Percentiles rank a stretch among this genome's conserved stretches.
Evolutionary conservation across 2,888 invertebrate genomes (phyloP).

Genomic region (Pasiphila rectangulata): DNA sequence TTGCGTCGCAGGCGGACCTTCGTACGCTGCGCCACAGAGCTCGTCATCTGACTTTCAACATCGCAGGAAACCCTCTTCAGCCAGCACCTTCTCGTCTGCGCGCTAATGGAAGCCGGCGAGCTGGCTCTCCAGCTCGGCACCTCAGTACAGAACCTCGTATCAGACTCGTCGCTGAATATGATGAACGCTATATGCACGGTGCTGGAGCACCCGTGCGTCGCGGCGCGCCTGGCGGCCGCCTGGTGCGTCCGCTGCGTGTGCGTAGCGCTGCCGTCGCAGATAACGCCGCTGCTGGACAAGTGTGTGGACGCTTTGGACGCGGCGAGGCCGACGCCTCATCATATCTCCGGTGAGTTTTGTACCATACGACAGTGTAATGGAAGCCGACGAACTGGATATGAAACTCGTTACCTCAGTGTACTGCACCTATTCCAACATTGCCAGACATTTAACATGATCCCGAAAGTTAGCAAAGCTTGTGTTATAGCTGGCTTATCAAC

Average conservation of each 20-base stretch:
- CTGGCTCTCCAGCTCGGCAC: conserved; percentile 96
- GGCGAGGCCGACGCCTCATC: conserved; percentile 93
- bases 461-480: too few relatives aligned
- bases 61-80: conserved; percentile 91
- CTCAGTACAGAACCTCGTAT: conserved; percentile 93
- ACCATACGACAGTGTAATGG: too few relatives aligned
- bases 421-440: too few relatives aligned
- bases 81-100: conserved; percentile 95
- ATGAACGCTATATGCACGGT: conserved; percentile 84
- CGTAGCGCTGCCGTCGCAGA: conserved; percentile 95
- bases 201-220: conserved; percentile 95
- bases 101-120: conserved; percentile 95
- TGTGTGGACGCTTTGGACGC: conserved; percentile 94
- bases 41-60: background rate
- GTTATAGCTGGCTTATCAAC: too few relatives aligned
- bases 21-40: too few relatives aligned
- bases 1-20: too few relatives aligned
- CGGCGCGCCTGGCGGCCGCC: conserved; percentile 95
- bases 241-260: conserved; percentile 96
- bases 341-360: conserved; percentile 81
- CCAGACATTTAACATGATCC: too few relatives aligned
- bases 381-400: too few relatives aligned
- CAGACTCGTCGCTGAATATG: conserved; percentile 90
- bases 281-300: conserved; percentile 95
- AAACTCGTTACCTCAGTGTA: too few relatives aligned